Base-by-base conservation (phyloP, 1,140 invertebrate species). In the Monochamus saltuarius region DNA sequence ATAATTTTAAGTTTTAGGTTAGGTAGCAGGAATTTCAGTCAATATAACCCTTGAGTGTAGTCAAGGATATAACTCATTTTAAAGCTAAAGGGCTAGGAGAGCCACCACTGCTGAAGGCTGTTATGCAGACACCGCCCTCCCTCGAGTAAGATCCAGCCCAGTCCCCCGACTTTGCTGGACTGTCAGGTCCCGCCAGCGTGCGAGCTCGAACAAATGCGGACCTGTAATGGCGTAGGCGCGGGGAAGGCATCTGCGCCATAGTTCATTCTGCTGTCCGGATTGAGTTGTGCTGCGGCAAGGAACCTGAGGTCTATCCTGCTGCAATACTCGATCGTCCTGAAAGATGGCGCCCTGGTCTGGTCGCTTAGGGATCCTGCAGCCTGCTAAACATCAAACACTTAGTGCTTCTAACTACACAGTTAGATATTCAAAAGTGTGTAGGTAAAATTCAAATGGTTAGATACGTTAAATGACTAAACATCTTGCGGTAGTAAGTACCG, bases 221-320 rank as follows among this genome's bases (percentile, higher is more conserved):
- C 83, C 83, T 85, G 83, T 84, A 85, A 75, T 84, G 83, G 65
- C 83, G 83, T 71, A 85, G 82, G 74, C 83, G 82, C 77, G 83
- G 83, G 76, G 83, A 83, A 67, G 82, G 82, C 77, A 83, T 79
- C 80, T 84, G 83, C 74, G 81, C 79, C 83, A 85, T 85, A 76
- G 79, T 79, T 83, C 78, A 84, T 83, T 73, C 73, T 77, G 75
- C 67, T 69, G 72, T 54, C 54, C 45, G 40, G 54, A 45, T 49
- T 42, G 60, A 51, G 51, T 58, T 50, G n/a, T 58, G 62, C 64
- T 59, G 47, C 54, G 56, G 14, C 57, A 55, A 35, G 53, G 54
- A 10, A 53, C 59, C 51, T 59, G 46, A 40, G 61, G 56, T 52
- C 65, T 50, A 54, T 40, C 43, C 53, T n/a, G 19, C 29, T 38